Conservation (phyloP, 2,797 vertebrate genomes). For the Chloroceryle inda region DNA sequence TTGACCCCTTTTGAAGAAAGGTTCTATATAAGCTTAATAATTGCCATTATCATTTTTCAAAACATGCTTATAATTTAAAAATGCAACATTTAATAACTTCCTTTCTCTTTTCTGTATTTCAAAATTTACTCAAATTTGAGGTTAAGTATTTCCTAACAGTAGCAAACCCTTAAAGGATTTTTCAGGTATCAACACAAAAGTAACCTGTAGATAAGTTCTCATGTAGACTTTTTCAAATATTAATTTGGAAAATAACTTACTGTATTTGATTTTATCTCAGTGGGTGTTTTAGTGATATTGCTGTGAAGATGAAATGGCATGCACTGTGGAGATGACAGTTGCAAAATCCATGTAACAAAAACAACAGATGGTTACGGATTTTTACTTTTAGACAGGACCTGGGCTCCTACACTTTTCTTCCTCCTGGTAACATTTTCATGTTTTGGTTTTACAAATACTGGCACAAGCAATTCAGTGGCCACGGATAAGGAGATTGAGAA, state of each 20-base stretch:
- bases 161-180: not conserved
- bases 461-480: not conserved
- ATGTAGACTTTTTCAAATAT: not conserved
- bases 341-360: conserved; percentile 56
- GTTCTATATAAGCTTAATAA: not conserved
- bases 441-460: conserved; percentile 2
- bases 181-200: not conserved
- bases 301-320: conserved; percentile 49
- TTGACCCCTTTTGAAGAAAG: not conserved
- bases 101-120: not conserved
- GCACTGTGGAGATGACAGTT: conserved; percentile 61
- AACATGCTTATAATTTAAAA: not conserved
- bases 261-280: conserved; percentile 48
- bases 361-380: conserved; percentile 63
- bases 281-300: conserved; percentile 24
- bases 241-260: conserved; percentile 33
- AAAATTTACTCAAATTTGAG: not conserved
- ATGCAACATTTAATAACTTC: not conserved
- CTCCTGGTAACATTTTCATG: not conserved
- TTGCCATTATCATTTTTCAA: not conserved
- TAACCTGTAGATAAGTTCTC: not conserved
- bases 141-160: not conserved
- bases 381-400: conserved; percentile 46
- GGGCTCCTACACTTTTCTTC: conserved; percentile 18
- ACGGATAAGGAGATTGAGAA: not conserved